Conservation (phyloP, 1,140 invertebrate species). For the Drosophila bipectinata region DNA sequence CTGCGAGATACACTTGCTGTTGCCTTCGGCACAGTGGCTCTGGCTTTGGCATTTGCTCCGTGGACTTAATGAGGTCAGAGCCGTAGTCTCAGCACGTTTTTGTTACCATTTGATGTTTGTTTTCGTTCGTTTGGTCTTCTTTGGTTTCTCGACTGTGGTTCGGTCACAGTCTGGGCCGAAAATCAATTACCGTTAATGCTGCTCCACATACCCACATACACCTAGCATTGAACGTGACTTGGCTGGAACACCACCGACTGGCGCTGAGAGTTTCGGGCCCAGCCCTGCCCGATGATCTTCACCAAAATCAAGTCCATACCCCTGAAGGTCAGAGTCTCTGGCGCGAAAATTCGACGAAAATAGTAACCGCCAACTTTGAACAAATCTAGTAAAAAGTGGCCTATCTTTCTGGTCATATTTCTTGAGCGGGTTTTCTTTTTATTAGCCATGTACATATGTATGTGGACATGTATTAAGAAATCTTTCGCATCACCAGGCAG, state of each 20-base stretch:
- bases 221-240: slow-evolving; percentile 74
- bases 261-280: slow-evolving; percentile 2
- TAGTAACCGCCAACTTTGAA: neutral
- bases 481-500: slow-evolving; percentile 41
- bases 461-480: slow-evolving; percentile 16
- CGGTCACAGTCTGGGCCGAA: slow-evolving; percentile 52
- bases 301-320: slow-evolving; percentile 3
- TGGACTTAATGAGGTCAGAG: slow-evolving; percentile 47
- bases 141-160: slow-evolving; percentile 19
- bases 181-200: slow-evolving; percentile 76
- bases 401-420: slow-evolving; percentile 20
- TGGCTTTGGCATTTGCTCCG: slow-evolving; percentile 11
- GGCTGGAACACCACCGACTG: slow-evolving; percentile 36
- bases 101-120: slow-evolving; percentile 61
- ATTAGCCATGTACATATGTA: neutral
- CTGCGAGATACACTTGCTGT: slow-evolving; percentile 24
- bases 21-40: neutral
- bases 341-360: neutral
- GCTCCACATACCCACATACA: slow-evolving; percentile 22
- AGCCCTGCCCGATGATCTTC: slow-evolving; percentile 17
- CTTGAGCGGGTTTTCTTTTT: neutral
- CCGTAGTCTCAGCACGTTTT: slow-evolving; percentile 68
- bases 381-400: neutral
- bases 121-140: slow-evolving; percentile 29
- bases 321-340: slow-evolving; percentile 60